Evolutionary conservation across 1,140 invertebrate genomes (phyloP).

Genomic region (Camponotus floridanus): DNA sequence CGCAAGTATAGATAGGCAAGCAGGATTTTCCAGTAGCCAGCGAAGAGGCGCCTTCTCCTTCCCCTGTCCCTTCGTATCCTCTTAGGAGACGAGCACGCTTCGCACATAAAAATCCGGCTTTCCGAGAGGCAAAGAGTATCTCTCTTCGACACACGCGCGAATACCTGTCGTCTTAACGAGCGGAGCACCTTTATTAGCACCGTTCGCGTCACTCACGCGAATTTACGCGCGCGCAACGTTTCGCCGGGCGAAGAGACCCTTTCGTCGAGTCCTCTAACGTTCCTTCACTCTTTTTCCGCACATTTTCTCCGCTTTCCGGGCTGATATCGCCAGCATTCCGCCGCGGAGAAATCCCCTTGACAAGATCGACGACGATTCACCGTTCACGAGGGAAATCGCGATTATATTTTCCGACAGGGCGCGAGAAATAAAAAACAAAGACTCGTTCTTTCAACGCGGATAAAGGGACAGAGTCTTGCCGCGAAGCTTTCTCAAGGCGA

Average conservation of each 20-base stretch:
- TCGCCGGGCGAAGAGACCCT: neutral
- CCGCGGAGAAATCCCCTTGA: neutral
- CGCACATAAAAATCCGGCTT: slow-evolving; percentile 70
- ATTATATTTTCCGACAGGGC: neutral
- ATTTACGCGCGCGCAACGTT: neutral
- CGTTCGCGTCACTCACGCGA: slow-evolving; percentile 65
- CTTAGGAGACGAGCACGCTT: slow-evolving; percentile 52
- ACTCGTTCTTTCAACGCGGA: neutral
- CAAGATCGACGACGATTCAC: slow-evolving; percentile 24
- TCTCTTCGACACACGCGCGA: slow-evolving; percentile 70
- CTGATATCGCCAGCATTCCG: neutral
- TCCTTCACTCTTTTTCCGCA: slow-evolving; percentile 8
- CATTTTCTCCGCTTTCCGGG: neutral
- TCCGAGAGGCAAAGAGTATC: slow-evolving; percentile 57
- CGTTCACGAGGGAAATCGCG: neutral
- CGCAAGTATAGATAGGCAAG: slow-evolving; percentile 59
- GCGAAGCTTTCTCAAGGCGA: slow-evolving; percentile 33
- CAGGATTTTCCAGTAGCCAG: slow-evolving; percentile 66
- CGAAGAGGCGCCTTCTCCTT: slow-evolving; percentile 36
- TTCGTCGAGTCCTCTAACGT: neutral
- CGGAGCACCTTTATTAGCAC: slow-evolving; percentile 65
- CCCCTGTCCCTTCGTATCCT: slow-evolving; percentile 30
- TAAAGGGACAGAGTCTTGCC: neutral
- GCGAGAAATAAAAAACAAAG: neutral
- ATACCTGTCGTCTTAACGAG: slow-evolving; percentile 65